phyloP scores from a whole-genome alignment of 2,113 vertebrate genomes.

The Phylloscopus whistleri region DNA sequence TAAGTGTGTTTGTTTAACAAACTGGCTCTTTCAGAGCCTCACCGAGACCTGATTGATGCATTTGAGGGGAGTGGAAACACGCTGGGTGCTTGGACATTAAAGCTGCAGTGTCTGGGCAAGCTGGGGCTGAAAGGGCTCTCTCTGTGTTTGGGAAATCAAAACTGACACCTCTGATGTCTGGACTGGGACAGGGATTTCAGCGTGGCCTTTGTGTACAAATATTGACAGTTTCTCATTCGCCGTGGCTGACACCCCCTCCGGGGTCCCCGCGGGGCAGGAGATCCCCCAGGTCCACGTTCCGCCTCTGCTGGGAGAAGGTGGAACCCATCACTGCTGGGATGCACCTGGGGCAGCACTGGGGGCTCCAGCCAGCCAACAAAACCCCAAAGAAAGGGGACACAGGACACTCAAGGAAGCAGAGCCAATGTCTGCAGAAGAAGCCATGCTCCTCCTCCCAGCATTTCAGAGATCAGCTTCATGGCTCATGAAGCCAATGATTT shows the following conservation, averaged over 20 bases:
- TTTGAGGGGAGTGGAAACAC: slow-evolving; percentile 62
- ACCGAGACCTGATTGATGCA: slow-evolving; percentile 70
- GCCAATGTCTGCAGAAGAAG: background rate
- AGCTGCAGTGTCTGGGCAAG: slow-evolving; percentile 65
- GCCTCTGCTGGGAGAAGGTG: background rate
- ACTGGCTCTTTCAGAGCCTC: slow-evolving; percentile 76
- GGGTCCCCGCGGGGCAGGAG: background rate
- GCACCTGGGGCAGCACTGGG: background rate
- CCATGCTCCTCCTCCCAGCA: background rate
- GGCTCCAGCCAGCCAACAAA: background rate
- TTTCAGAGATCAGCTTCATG: background rate
- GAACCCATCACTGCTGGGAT: background rate
- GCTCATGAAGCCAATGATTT: background rate
- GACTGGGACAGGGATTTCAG: slow-evolving; percentile 19
- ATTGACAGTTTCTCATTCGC: background rate
- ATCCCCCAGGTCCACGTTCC: background rate
- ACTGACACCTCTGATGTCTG: slow-evolving; percentile 69
- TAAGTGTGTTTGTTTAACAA: slow-evolving; percentile 78
- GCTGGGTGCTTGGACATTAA: slow-evolving; percentile 61
- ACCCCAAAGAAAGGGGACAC: background rate
- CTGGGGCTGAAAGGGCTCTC: slow-evolving; percentile 62
- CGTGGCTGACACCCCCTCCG: background rate
- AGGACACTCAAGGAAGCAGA: background rate
- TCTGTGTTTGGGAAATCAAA: slow-evolving; percentile 66
- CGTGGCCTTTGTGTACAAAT: slow-evolving; percentile 43